Base-by-base conservation (phyloP, 2,888 invertebrate species). In the Cynaeus angustus region DNA sequence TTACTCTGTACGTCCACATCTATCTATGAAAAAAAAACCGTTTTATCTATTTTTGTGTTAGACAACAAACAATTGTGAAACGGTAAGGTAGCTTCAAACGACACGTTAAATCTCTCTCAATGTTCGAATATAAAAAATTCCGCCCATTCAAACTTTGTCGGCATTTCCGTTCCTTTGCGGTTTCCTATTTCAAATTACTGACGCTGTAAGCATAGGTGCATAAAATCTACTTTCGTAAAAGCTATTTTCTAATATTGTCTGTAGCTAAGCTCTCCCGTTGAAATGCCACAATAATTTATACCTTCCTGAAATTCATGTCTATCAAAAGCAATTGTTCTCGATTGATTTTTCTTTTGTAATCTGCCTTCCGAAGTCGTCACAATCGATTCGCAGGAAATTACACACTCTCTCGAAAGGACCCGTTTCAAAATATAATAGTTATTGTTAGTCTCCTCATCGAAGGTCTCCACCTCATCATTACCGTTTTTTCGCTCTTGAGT, bases 371-470 rank as follows among this genome's bases (percentile, higher is more conserved):
- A 10, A 43, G 12, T 43, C 9, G 7, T 14, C 13, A 61, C 61
- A 48, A 61, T 61, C 61, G 48, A 66, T 48, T 56, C 56, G 45
- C 66, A 66, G 53, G 66, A 66, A 61, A 68, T 68, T 68, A 61
- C 61, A 59, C 46, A 48, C 59, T 59, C 46, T 14, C 28, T 46
- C 46, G 30, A 46, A 45, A 21, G 50, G 28, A 46, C 21, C 30
- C 55, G 37, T 52, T 61, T 61, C 61, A 48, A 61, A 48, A 61
- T 50, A 61, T 61, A 61, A 50, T 61, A 50, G 61, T 38, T 48
- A 61, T 61, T 61, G 61, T 61, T 26, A 13, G 21, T 26, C 26
- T 21, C 16, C 5, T 43, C 13, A 46, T 14, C 16, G 16, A 8
- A 46, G 46, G 43, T 21, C 45, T 30, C 48, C 13, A 10, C n/a